Base-by-base conservation (phyloP, 2,113 vertebrate genomes). In the Polyodon spathula region DNA sequence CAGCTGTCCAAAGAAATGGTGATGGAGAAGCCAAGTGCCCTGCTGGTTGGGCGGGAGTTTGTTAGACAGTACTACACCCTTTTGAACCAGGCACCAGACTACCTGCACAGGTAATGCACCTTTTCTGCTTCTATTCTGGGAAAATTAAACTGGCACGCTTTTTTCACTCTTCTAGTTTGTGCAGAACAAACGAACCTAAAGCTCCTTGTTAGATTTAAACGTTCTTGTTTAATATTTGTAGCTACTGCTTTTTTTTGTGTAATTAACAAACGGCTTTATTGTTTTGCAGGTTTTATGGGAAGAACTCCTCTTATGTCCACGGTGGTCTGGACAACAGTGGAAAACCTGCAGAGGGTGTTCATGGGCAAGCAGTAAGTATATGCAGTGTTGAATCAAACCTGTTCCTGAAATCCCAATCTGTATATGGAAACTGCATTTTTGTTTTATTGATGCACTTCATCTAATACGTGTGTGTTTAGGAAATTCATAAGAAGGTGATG, bases 11-110 rank as follows among this genome's bases (percentile, higher is more conserved):
- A 98, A 98, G 96, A 96, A 92, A 99, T 99, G 96, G 96, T 98
- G 89, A 99, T 99, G 96, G 96, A 99, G 95, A 99, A 98, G 93
- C 96, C 96, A 90, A 98, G 95, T 96, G 94, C 95, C 94, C 96
- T 97, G 95, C 96, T 98, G 88, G 96, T 99, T 87, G 94, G 96
- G 96, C 93, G 95, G 89, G 96, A 99, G 76, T 98, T 99, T 61
- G 95, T 99, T 88, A 90, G 96, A 83, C 96, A 99, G 90, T 99
- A 99, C 76, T 99, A 98, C 75, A 98, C 94, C 11, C 87, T 97
- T 72, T 86, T 99, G 66, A 97, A 97, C 84, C 93, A 98, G 84
- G 94, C 94, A 59, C 94, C 96, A 11, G 95, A 99, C 78, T 98
- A 92, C 73, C 88, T 98, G 69, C 95, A 99, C 86, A 93, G 96